These are phyloP conservation scores for Aspiorhynchus laticeps DNA, from an alignment of 2,113 vertebrate genomes.

Conservation along the genomic window DNA sequence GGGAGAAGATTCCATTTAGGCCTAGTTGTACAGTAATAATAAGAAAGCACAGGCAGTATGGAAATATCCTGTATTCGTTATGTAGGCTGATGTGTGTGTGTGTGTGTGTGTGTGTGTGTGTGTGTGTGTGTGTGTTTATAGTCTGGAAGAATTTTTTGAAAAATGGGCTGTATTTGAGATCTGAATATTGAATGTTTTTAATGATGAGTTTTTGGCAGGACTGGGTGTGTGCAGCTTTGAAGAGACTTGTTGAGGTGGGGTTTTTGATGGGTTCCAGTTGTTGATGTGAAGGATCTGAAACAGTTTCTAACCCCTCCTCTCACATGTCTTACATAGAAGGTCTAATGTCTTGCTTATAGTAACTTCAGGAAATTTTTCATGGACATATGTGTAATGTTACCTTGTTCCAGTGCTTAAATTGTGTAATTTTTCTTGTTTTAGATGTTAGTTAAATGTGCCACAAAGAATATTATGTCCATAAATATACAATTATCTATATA, in stretches of 20 bases:
- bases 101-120: not conserved
- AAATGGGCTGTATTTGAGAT: not conserved
- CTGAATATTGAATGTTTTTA: not conserved
- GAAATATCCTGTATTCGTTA: not conserved
- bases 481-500: not conserved
- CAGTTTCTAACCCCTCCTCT: not conserved
- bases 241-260: not conserved
- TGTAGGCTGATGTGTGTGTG: not conserved
- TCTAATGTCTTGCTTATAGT: not conserved
- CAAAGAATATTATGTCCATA: not conserved
- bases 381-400: too few relatives aligned
- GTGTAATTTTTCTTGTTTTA: not conserved
- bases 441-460: not conserved
- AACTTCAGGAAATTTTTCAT: not conserved
- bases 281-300: conserved; percentile 10
- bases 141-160: not conserved
- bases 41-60: not conserved
- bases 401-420: not conserved
- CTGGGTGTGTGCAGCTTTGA: not conserved
- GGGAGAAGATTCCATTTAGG: not conserved
- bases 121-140: not conserved
- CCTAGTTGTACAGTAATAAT: not conserved
- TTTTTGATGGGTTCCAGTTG: conserved; percentile 27
- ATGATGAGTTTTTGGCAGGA: conserved; percentile 13
- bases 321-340: not conserved